phyloP scores from a whole-genome alignment of 2,888 invertebrate genomes.

The Ecdyonurus torrentis region DNA sequence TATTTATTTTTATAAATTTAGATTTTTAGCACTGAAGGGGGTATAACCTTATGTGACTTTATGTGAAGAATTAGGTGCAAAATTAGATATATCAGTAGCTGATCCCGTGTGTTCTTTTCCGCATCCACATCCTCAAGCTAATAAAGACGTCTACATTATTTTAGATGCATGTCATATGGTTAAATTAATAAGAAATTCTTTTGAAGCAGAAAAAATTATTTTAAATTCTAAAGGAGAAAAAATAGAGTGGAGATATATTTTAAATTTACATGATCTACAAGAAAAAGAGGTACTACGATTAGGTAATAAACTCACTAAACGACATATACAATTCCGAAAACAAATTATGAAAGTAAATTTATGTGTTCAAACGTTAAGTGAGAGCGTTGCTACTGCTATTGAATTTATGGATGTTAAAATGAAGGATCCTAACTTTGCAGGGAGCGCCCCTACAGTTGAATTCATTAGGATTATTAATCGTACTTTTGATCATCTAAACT shows the following conservation, averaged over 20 bases:
- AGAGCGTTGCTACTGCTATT: constrained; percentile 12
- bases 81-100: neutral
- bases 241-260: constrained; percentile 4
- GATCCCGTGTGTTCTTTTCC: neutral
- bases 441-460: constrained; percentile 4
- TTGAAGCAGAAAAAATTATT: neutral
- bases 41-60: neutral
- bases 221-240: neutral
- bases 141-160: neutral
- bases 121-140: neutral
- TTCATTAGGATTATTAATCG: constrained; percentile 8
- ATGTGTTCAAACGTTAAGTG: constrained; percentile 12
- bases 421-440: constrained; percentile 5
- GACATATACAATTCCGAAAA: constrained; percentile 10
- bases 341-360: constrained; percentile 13
- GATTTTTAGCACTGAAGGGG: neutral
- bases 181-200: neutral
- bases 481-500: constrained; percentile 11
- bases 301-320: constrained; percentile 11
- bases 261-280: neutral
- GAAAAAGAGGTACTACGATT: constrained; percentile 6
- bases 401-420: constrained; percentile 6
- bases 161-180: constrained; percentile 6
- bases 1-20: neutral
- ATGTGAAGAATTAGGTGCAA: neutral